Conservation (phyloP, 2,797 vertebrate genomes). For the Dendrocincla tyrannina region DNA sequence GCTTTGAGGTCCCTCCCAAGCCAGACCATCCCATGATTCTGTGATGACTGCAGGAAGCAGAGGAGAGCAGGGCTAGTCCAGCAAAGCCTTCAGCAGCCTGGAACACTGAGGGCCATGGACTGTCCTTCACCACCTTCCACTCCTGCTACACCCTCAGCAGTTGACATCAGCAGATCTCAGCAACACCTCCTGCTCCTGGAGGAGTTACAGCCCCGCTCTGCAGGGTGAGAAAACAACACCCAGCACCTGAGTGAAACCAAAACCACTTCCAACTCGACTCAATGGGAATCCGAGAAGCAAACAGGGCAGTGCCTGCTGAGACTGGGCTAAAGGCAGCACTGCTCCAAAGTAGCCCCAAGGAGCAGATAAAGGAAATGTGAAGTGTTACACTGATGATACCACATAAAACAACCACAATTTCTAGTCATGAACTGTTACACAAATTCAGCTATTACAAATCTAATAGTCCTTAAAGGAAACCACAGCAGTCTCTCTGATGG, state of each 20-base stretch:
- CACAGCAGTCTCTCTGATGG: background rate
- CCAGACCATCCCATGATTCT: background rate
- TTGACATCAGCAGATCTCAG: background rate
- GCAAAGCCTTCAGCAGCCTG: background rate
- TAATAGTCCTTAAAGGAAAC: background rate
- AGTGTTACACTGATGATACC: background rate
- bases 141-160: background rate
- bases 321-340: background rate
- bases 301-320: background rate
- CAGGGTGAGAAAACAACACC: background rate
- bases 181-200: background rate
- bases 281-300: background rate
- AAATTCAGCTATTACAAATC: background rate
- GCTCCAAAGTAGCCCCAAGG: background rate
- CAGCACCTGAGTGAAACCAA: background rate
- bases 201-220: background rate
- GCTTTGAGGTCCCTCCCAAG: background rate
- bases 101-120: fast-evolving
- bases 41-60: background rate
- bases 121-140: background rate
- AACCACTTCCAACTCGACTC: background rate
- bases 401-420: background rate
- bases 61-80: background rate
- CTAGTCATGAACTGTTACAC: background rate
- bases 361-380: background rate